Evolutionary conservation across 2,113 vertebrate species (phyloP).

Genomic region (Scatophagus argus): DNA sequence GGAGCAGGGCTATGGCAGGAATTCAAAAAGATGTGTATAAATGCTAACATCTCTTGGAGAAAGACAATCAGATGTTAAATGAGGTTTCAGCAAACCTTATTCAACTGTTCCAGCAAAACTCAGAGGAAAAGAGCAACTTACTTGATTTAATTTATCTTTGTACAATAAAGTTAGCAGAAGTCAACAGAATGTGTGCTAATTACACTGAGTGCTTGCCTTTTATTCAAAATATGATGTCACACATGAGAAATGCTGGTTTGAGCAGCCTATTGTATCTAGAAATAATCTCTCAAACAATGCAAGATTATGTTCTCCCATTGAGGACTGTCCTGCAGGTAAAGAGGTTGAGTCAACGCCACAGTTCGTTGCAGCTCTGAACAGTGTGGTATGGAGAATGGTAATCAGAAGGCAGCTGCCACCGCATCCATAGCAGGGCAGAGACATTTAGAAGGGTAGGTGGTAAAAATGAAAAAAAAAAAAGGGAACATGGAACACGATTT

Average conservation of each 20-base stretch:
- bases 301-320: not conserved
- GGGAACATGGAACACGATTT: too few species aligned
- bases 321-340: conserved; percentile 26
- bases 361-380: not conserved
- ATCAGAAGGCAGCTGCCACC: not conserved
- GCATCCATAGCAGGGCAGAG: too few species aligned
- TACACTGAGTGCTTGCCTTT: not conserved
- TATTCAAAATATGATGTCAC: conserved; percentile 11
- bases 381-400: not conserved
- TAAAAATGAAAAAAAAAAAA: too few species aligned
- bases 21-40: conserved; percentile 47
- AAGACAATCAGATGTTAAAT: conserved; percentile 27
- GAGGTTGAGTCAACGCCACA: not conserved
- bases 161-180: conserved; percentile 9
- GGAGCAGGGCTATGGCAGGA: conserved; percentile 48
- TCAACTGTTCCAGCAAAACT: conserved; percentile 11
- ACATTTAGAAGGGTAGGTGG: too few species aligned
- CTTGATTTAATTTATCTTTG: conserved; percentile 18
- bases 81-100: conserved; percentile 2
- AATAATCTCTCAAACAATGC: conserved; percentile 11
- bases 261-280: not conserved
- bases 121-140: conserved; percentile 12
- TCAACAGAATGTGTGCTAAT: not conserved
- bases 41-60: conserved; percentile 45
- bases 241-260: not conserved